Evolutionary conservation across 2,888 invertebrate species (phyloP), one percentile per base, ranked within the genome.

Genomic region (Peribatodes rhomboidaria): DNA sequence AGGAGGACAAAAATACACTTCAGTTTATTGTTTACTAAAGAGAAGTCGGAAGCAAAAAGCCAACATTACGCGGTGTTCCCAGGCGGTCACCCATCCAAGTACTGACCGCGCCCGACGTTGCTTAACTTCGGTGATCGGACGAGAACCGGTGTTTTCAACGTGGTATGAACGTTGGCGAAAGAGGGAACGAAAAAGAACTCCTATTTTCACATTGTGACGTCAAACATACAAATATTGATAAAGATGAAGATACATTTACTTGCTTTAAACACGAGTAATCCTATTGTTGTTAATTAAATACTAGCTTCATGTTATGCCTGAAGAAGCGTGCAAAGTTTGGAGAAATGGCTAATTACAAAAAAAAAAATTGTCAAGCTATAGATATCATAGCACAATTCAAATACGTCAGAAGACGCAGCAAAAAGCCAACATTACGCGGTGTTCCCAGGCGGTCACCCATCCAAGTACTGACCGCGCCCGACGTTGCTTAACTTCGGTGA

Each of bases 121-220:
- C 88, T 89, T 90, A 87, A 89, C 88, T 89, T 89, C 90, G 89
- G 90, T 90, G 90, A 90, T 90, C 90, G 89, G 90, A 90, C 89
- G 90, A 90, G 89, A 49, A 88, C 88, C 89, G 88, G 89, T 88
- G 89, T 86, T 73, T 87, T 89, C 88, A 89, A 87, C 87, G 81
- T 89, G 81, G 88, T 89, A 87, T 88, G 88, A 86, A 87, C 87
- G 82, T 82, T 82, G 82, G 77, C 80, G 52, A 68, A 8, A n/a
- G 37, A 22, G 0, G 0, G 6, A 4, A 1, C 18, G 33, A 50
- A 33, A 18, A n/a, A 18, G 6, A 11, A 10, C 9, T 31, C 27
- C 16, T 14, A 4, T 33, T 18, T 18, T 35, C 1, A 27, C 1
- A 31, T 9, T 8, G 9, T 49, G 47, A 49, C 47, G 47, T 49